Conservation (phyloP, 2,797 vertebrate species). For the Hemibagrus guttatus region DNA sequence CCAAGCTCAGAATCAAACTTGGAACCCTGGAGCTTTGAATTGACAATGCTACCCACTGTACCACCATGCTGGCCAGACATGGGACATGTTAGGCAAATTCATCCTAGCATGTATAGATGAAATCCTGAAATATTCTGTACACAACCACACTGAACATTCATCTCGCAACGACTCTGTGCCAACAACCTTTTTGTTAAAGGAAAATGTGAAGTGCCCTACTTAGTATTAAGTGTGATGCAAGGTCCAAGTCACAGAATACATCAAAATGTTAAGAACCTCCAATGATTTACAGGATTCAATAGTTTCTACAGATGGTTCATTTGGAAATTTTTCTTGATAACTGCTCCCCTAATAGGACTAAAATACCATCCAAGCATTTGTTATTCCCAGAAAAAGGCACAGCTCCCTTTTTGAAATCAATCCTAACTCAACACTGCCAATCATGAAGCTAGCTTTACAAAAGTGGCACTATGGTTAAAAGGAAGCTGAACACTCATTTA, state of each 20-base stretch:
- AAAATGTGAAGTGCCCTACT: background rate
- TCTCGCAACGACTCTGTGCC: background rate
- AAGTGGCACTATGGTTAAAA: background rate
- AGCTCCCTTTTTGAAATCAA: background rate
- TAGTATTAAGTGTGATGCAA: background rate
- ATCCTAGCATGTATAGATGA: slow-evolving; percentile 12
- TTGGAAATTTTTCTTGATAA: background rate
- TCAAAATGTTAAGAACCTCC: background rate
- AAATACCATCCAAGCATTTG: background rate
- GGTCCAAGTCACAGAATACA: background rate
- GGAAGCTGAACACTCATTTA: background rate
- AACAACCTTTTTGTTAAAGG: background rate
- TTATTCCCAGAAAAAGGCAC: background rate
- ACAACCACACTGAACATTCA: background rate
- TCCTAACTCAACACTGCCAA: background rate
- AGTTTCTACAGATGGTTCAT: background rate
- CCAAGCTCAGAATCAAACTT: background rate
- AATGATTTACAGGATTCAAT: background rate
- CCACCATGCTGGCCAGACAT: background rate
- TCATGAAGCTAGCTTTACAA: background rate
- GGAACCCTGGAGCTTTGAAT: background rate
- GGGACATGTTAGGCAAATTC: slow-evolving; percentile 14
- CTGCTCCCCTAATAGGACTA: background rate
- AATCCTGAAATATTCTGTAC: background rate
- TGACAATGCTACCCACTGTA: slow-evolving; percentile 22